Percentiles rank a stretch among this genome's conserved stretches.
Evolutionary conservation across 1,140 invertebrate genomes (phyloP).

Genomic region (Calycopis cecrops): DNA sequence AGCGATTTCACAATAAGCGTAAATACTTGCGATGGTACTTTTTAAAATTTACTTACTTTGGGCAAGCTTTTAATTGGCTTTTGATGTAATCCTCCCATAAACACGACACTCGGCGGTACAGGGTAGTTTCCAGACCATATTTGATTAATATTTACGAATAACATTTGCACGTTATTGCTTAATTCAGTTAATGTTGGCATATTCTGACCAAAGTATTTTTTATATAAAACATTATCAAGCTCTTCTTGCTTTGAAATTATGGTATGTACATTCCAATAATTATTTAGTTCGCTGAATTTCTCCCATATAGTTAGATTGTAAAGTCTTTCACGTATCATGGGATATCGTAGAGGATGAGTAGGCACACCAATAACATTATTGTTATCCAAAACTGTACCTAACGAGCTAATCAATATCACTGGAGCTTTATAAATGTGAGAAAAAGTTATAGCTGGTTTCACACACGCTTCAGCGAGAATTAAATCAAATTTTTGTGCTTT

Average conservation of each 20-base stretch:
- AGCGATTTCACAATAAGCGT: no score
- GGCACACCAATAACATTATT: slow-evolving; percentile 24
- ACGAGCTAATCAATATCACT: slow-evolving; percentile 35
- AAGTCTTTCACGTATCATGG: slow-evolving; percentile 27
- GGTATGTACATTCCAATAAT: slow-evolving; percentile 9
- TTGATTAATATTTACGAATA: slow-evolving; percentile 76
- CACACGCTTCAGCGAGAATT: slow-evolving; percentile 32
- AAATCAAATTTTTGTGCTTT: slow-evolving; percentile 32
- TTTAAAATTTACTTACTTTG: slow-evolving; percentile 40
- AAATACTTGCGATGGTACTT: no score
- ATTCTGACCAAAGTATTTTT: slow-evolving; percentile 51
- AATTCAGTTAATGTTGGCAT: slow-evolving; percentile 52
- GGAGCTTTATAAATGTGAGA: slow-evolving; percentile 33
- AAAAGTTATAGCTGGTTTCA: slow-evolving; percentile 20
- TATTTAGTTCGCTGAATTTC: slow-evolving; percentile 22
- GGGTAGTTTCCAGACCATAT: slow-evolving; percentile 66
- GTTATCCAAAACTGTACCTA: slow-evolving; percentile 19
- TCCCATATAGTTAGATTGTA: slow-evolving; percentile 25
- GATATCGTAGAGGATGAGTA: slow-evolving; percentile 33
- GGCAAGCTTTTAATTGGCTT: slow-evolving; percentile 43
- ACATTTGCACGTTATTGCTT: slow-evolving; percentile 16
- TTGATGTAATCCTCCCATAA: slow-evolving; percentile 70
- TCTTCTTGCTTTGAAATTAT: slow-evolving; percentile 9
- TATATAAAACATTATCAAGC: slow-evolving; percentile 42
- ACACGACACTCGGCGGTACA: slow-evolving; percentile 72